phyloP scores from a whole-genome alignment of 2,113 vertebrate species.

The Mirounga angustirostris region DNA sequence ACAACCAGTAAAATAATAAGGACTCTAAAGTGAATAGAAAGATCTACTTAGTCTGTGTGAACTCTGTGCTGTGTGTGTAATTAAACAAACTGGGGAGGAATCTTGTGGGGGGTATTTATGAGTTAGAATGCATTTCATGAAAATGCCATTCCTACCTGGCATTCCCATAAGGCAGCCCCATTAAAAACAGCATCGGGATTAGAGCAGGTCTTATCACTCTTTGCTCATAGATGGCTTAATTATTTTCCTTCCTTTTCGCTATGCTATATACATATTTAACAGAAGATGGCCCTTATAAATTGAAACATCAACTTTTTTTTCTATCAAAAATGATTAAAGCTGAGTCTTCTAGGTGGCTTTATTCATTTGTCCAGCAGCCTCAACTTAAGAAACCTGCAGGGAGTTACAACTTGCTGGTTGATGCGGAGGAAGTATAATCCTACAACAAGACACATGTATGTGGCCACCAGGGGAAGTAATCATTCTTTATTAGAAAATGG shows the following conservation, averaged over 20 bases:
- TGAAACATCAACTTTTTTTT: background rate
- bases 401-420: constrained; percentile 15
- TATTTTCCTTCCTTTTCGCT: background rate
- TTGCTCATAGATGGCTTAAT: background rate
- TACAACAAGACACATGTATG: background rate
- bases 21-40: background rate
- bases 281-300: background rate
- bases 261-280: background rate
- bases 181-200: background rate
- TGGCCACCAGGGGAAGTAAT: constrained; percentile 55
- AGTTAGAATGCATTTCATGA: background rate
- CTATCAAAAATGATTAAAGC: background rate
- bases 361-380: background rate
- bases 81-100: constrained; percentile 1
- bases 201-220: background rate
- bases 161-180: background rate
- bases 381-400: constrained; percentile 29
- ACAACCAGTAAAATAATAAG: background rate
- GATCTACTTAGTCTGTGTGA: background rate
- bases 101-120: background rate
- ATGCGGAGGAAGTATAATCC: background rate
- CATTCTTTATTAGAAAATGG: constrained; percentile 72
- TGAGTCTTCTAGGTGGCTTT: background rate
- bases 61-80: background rate
- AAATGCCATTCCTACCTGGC: background rate